phyloP scores from a whole-genome alignment of 2,113 vertebrate species.

The Pygoscelis adeliae region DNA sequence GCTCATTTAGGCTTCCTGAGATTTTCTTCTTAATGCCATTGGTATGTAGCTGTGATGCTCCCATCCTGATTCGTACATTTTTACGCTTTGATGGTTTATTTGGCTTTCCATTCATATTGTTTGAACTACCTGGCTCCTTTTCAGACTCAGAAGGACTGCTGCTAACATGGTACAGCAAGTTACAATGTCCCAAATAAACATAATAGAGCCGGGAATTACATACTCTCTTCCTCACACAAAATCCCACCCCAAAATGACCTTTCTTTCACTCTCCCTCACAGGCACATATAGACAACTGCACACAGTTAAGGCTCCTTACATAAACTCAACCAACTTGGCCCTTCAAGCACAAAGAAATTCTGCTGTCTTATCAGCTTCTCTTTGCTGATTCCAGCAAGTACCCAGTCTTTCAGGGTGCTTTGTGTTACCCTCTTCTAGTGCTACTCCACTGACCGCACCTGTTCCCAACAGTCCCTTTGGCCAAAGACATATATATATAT shows the following conservation, averaged over 20 bases:
- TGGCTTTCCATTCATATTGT: not conserved
- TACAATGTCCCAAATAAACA: not conserved
- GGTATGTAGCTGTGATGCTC: not conserved
- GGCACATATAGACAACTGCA: not conserved
- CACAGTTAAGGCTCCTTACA: not conserved
- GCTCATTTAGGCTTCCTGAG: not conserved
- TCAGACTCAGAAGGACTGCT: not conserved
- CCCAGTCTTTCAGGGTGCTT: not conserved
- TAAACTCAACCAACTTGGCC: not conserved
- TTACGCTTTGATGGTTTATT: not conserved
- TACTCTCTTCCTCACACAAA: not conserved
- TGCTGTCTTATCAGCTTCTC: not conserved
- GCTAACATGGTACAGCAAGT: conserved; percentile 4
- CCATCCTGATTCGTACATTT: not conserved
- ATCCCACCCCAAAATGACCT: not conserved
- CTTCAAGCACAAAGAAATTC: not conserved
- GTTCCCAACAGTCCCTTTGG: not conserved
- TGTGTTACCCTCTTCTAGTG: not conserved
- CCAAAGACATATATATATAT: not conserved
- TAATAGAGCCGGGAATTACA: not conserved
- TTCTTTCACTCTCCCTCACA: not conserved
- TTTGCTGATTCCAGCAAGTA: not conserved
- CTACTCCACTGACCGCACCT: not conserved
- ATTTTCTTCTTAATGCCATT: not conserved
- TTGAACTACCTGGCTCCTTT: conserved; percentile 6